Conservation (phyloP, 2,797 vertebrate genomes). For the Esox masquinongy region DNA sequence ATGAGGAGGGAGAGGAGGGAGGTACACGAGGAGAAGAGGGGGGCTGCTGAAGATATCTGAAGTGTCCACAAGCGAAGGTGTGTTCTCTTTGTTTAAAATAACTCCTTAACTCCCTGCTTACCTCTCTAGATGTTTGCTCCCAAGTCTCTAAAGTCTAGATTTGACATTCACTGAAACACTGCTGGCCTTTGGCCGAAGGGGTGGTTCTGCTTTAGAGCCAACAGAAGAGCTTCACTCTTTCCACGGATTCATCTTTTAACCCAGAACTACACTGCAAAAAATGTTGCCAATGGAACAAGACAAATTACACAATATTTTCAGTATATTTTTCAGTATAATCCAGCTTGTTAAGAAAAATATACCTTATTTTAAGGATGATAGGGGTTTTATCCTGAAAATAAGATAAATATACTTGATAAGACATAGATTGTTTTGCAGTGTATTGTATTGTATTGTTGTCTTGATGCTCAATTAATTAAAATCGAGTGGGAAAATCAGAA, state of each 20-base stretch:
- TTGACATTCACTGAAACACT: constrained; percentile 36
- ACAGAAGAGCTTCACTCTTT: not conserved
- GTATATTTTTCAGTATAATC: no score
- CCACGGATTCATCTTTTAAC: not conserved
- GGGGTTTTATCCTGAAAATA: no score
- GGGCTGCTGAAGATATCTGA: constrained; percentile 11
- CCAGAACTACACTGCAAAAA: no score
- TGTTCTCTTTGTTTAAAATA: constrained; percentile 25
- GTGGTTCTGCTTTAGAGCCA: not conserved
- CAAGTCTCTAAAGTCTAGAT: constrained; percentile 16
- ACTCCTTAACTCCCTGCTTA: constrained; percentile 19
- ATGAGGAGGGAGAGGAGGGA: constrained; percentile 19
- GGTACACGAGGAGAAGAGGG: not conserved
- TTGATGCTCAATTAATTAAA: no score
- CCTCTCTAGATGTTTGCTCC: constrained; percentile 5
- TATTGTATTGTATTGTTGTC: no score
- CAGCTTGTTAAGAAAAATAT: no score
- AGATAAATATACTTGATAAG: no score
- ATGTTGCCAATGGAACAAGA: no score
- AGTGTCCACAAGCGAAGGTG: not conserved
- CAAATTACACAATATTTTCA: no score
- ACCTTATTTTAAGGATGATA: no score
- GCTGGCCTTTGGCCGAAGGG: not conserved
- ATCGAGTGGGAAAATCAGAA: no score
- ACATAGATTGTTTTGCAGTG: no score